These are phyloP conservation scores for Nephrotoma appendiculata DNA, from an alignment of 2,888 invertebrate species.

Conservation along the genomic window DNA sequence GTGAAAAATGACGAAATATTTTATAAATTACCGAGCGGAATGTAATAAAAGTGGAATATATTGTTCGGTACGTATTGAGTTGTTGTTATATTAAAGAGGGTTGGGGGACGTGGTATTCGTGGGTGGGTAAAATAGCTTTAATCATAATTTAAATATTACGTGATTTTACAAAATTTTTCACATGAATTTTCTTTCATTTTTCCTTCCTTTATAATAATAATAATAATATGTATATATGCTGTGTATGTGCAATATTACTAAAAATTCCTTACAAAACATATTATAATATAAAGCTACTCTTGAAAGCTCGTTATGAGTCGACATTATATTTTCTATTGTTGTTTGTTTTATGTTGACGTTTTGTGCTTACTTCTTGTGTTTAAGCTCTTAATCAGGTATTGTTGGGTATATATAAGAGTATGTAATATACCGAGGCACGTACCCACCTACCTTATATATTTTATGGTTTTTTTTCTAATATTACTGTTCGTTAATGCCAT, in stretches of 20 bases:
- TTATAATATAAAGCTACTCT: background rate
- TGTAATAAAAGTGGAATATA: background rate
- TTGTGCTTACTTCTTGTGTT: background rate
- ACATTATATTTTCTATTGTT: background rate
- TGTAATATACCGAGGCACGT: too few species aligned
- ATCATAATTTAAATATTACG: background rate
- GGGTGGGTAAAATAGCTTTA: background rate
- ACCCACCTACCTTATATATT: too few species aligned
- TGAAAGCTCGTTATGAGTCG: background rate
- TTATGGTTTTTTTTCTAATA: too few species aligned
- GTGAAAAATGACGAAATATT: background rate
- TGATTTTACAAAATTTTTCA: background rate
- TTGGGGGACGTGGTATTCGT: background rate
- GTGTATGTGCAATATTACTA: background rate
- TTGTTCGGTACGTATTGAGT: background rate
- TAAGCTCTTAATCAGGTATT: background rate
- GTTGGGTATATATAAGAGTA: background rate
- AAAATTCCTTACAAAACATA: background rate
- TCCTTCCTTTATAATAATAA: background rate
- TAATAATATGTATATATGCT: background rate
- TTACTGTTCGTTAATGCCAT: too few species aligned
- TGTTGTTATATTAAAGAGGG: background rate
- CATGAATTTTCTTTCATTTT: background rate
- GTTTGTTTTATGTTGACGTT: background rate
- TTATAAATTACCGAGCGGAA: background rate